Evolutionary conservation across 2,113 vertebrate species (phyloP), one percentile per base, ranked within the genome.

Genomic region (Perccottus glenii): DNA sequence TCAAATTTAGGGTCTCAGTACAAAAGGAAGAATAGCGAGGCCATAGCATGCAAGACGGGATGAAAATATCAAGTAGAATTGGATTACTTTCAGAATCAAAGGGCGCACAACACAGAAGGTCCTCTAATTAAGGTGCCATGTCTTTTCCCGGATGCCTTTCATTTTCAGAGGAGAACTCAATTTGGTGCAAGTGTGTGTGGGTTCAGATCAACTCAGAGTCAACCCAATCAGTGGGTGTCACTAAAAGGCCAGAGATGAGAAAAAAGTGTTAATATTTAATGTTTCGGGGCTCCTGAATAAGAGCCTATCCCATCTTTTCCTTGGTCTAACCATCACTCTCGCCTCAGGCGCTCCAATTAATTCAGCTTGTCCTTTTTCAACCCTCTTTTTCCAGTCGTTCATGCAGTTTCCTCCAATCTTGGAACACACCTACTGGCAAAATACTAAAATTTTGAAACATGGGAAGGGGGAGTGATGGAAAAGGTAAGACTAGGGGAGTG

Each of bases 181-280:
- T 91, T 89, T 88, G 60, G 61, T 44, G 51, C 56, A 61, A 67
- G 53, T 46, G 35, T 11, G 19, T 27, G 19, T 27, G 19, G 1
- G 19, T 27, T 43, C 69, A 49, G 51, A 75, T 74, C 77, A 12
- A 78, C 69, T 46, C 51, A 59, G 81, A 85, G 73, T 86, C 81
- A 87, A 88, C 80, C 85, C 82, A 91, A 90, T 92, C 91, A 91
- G 88, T 72, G 64, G 76, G 76, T 86, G 84, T 93, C 88, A 89
- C 75, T 58, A 80, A 88, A 86, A 80, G 87, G 84, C 67, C 87
- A 84, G 63, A 89, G 83, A 93, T 91, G 84, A 91, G 87, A 88
- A 88, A 88, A 55, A 72, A 72, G 78, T 87, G 88, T 93, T 91
- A 92, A 93, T 93, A 93, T 93, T 93, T 93, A 84, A 93, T 93